These are phyloP conservation scores for Nymphalis urticae DNA, from an alignment of 2,888 invertebrate genomes.

Conservation along the genomic window DNA sequence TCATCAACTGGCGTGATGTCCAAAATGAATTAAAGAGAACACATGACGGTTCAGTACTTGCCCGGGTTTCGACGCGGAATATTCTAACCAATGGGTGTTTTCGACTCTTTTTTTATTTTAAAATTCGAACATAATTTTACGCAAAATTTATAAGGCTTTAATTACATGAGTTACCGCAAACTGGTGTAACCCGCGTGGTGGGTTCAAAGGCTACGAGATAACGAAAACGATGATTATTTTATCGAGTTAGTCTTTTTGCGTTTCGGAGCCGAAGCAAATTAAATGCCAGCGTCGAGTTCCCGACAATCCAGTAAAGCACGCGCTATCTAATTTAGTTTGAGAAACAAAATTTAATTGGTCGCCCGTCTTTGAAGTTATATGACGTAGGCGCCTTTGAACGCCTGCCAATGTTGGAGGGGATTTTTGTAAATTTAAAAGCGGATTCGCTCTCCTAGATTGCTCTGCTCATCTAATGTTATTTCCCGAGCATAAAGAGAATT, in stretches of 20 bases:
- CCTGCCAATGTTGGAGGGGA: slow-evolving; percentile 16
- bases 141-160: slow-evolving; percentile 6
- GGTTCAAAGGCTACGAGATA: slow-evolving; percentile 26
- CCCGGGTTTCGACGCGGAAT: too few species aligned
- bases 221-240: slow-evolving; percentile 33
- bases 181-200: slow-evolving; percentile 2
- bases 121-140: not conserved
- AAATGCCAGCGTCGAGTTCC: slow-evolving; percentile 24
- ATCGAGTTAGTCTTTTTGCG: slow-evolving; percentile 29
- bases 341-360: slow-evolving; percentile 39
- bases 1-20: too few species aligned
- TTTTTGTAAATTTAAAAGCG: slow-evolving; percentile 16
- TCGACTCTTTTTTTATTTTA: not conserved
- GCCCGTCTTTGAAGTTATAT: slow-evolving; percentile 29
- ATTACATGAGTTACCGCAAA: slow-evolving; percentile 16
- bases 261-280: slow-evolving; percentile 24
- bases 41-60: too few species aligned
- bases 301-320: slow-evolving; percentile 21
- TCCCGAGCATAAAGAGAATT: slow-evolving; percentile 4
- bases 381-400: slow-evolving; percentile 26
- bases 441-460: slow-evolving; percentile 9
- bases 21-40: too few species aligned
- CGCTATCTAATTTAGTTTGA: slow-evolving; percentile 36
- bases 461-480: slow-evolving; percentile 3
- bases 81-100: too few species aligned